These are phyloP conservation scores for Lasioglossum pauxillum DNA, from an alignment of 2,888 invertebrate genomes.

Conservation along the genomic window DNA sequence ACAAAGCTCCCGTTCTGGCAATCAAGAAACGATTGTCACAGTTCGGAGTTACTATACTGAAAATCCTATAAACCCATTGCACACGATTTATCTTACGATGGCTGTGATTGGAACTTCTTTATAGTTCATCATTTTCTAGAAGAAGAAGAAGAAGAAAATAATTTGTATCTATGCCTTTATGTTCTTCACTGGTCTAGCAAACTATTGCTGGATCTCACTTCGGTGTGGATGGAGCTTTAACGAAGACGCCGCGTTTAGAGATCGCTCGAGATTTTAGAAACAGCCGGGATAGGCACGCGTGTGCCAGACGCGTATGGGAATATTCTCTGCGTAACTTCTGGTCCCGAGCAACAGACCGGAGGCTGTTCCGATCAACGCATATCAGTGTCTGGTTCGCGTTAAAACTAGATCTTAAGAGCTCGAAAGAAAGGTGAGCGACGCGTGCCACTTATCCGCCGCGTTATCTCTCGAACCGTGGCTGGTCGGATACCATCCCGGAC, in stretches of 20 bases:
- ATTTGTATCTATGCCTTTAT: too few species aligned
- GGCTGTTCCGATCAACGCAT: constrained; percentile 17
- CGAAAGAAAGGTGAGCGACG: constrained; percentile 61
- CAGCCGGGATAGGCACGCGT: not conserved
- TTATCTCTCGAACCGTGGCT: constrained; percentile 65
- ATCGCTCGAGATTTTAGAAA: not conserved
- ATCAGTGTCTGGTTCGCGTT: constrained; percentile 56
- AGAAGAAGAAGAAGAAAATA: too few species aligned
- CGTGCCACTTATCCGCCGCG: constrained; percentile 76
- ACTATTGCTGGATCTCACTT: too few species aligned
- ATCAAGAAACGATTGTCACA: too few species aligned
- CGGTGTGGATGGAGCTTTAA: too few species aligned
- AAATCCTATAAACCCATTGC: too few species aligned
- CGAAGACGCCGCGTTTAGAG: not conserved
- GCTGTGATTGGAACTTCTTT: too few species aligned
- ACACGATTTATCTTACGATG: too few species aligned
- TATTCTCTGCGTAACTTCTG: constrained; percentile 49
- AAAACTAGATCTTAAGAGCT: constrained; percentile 41
- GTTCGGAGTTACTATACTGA: too few species aligned
- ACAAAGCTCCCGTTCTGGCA: too few species aligned
- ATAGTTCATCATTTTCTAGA: too few species aligned
- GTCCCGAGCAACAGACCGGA: constrained; percentile 27
- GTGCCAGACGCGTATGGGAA: constrained; percentile 12
- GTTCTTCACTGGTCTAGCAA: too few species aligned
- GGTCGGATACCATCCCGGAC: constrained; percentile 28